These are phyloP conservation scores for Phataginus tricuspis DNA, from an alignment of 2,797 vertebrate species.

Conservation along the genomic window DNA sequence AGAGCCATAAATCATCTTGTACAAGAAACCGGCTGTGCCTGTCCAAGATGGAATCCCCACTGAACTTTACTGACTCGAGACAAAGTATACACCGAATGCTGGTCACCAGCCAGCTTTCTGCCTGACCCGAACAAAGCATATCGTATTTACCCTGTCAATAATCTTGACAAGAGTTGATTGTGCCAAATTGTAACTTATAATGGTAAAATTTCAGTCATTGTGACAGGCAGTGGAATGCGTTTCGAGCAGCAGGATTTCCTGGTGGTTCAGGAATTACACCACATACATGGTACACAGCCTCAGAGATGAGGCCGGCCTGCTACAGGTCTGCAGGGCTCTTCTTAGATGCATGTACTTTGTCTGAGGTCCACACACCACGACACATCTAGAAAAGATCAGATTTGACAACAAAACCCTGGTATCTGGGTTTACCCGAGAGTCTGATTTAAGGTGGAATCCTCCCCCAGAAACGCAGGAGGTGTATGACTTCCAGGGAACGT, in stretches of 20 bases:
- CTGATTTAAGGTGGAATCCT: neutral
- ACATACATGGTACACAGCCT: neutral
- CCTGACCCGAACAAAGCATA: neutral
- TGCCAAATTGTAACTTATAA: neutral
- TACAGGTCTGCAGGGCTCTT: neutral
- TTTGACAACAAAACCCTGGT: neutral
- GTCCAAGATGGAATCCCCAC: neutral
- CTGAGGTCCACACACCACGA: neutral
- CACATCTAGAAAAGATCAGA: neutral
- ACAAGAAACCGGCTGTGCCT: neutral
- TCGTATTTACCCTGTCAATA: conserved; percentile 13
- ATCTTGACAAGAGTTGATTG: conserved; percentile 21
- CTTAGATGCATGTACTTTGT: neutral
- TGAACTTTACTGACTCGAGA: conserved; percentile 40
- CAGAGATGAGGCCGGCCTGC: neutral
- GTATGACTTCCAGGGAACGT: neutral
- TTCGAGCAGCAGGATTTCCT: neutral
- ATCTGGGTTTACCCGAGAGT: neutral
- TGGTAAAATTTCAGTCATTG: conserved; percentile 1
- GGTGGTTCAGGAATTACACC: neutral
- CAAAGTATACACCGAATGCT: neutral
- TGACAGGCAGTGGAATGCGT: neutral
- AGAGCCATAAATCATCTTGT: conserved; percentile 15
- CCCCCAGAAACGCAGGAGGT: neutral
- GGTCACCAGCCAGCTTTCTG: neutral